Evolutionary conservation across 2,797 vertebrate genomes (phyloP), one percentile per base, ranked within the genome.

Genomic region (Molothrus aeneus): DNA sequence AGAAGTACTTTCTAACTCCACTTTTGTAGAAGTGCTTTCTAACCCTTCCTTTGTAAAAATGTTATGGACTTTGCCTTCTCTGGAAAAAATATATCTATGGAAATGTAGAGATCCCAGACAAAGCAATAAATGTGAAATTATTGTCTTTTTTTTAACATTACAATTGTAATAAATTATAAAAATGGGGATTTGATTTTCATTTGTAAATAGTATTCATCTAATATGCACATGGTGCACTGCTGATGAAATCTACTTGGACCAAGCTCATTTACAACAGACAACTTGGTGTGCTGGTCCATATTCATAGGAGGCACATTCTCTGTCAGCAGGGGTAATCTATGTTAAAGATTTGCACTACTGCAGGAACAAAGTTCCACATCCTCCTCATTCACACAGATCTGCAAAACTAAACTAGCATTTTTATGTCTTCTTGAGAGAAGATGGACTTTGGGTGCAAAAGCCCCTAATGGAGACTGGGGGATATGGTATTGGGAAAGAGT

Each of bases 161-260:
- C 2, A 26, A 13, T 26, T 75, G 4, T 66, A 48, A 71, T 57
- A 53, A 79, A 51, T 63, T 1, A 47, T 48, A 45, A 60, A 50
- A 56, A 45, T 5, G 3, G 2, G 0, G 0, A 1, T 48, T 89
- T 73, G 11, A 14, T 40, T 85, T 91, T 77, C n/a, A 72, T 56
- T 85, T 80, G 2, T 70, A 66, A 87, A 34, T 19, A 34, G 1
- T 66, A 36, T 60, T 88, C 8, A 29, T 51, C 14, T 66, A 57
- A 19, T 73, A n/a, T n/a, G 26, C 15, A 36, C 17, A 5, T 43
- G 18, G 9, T 51, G 48, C 40, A 31, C 26, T 73, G 81, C 10
- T 91, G 48, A 53, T 45, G 4, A 91, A 82, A 72, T 79, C 18
- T 22, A 2, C 40, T 66, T 87, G 21, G 12, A 71, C n/a, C 11